phyloP scores from a whole-genome alignment of 2,797 vertebrate species.

The Esox masquinongy region DNA sequence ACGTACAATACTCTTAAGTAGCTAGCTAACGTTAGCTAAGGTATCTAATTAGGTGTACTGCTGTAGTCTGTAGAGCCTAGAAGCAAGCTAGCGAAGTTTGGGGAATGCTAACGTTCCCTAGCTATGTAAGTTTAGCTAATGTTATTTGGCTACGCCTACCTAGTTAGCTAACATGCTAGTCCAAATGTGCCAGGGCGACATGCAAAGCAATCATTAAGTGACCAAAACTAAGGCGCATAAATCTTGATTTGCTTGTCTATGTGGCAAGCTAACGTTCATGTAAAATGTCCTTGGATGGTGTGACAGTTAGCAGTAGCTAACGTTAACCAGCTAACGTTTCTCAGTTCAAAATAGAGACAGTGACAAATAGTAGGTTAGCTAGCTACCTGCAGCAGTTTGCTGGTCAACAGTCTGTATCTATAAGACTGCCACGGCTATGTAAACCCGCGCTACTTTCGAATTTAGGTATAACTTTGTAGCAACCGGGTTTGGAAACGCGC shows the following conservation, averaged over 20 bases:
- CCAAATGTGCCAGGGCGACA: not conserved
- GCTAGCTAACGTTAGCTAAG: not conserved
- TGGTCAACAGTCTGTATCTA: not conserved
- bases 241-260: not conserved
- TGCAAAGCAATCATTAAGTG: too few species aligned
- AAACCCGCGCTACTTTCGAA: not conserved
- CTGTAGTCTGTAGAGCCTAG: constrained; percentile 1
- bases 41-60: not conserved
- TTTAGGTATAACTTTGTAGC: not conserved
- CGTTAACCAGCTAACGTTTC: not conserved
- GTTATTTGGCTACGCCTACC: not conserved
- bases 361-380: not conserved
- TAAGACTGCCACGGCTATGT: not conserved
- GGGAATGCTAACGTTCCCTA: not conserved
- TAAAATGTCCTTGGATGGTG: not conserved
- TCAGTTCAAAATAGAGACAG: not conserved
- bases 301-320: not conserved
- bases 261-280: not conserved
- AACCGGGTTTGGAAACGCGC: not conserved
- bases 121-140: not conserved
- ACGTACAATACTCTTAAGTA: not conserved
- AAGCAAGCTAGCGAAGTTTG: not conserved
- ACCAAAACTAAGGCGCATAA: not conserved
- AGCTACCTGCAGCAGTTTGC: not conserved
- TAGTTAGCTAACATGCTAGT: not conserved